These are phyloP conservation scores for Pectinophora gossypiella DNA, from an alignment of 1,140 invertebrate species.

Conservation along the genomic window DNA sequence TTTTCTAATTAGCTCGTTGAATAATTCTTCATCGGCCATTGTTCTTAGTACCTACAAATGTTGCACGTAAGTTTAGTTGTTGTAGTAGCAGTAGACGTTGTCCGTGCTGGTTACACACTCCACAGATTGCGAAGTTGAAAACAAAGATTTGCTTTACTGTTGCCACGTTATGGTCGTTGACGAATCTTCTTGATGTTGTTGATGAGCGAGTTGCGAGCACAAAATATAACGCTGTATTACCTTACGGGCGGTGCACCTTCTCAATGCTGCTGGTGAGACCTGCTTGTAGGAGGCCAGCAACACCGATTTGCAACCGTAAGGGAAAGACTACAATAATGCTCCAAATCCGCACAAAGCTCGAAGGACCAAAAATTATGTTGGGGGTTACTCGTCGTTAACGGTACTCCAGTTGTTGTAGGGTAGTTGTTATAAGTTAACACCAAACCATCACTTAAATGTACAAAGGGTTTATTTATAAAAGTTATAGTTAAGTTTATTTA, in stretches of 20 bases:
- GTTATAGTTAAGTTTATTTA: too few species aligned
- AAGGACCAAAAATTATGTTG: slow-evolving; percentile 2
- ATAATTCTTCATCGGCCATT: too few species aligned
- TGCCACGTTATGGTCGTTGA: not conserved
- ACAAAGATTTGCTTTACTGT: not conserved
- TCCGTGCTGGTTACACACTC: not conserved
- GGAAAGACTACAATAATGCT: not conserved
- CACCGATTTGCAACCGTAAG: not conserved
- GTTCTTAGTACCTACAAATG: too few species aligned
- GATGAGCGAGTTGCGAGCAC: not conserved
- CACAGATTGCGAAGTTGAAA: not conserved
- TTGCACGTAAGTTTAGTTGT: too few species aligned
- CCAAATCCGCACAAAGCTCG: not conserved
- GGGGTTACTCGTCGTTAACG: too few species aligned
- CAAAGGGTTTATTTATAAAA: too few species aligned
- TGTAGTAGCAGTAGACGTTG: not conserved
- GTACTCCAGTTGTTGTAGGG: too few species aligned
- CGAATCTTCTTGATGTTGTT: not conserved
- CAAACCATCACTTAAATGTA: too few species aligned
- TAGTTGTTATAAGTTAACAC: too few species aligned
- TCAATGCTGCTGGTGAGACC: not conserved
- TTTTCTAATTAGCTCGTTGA: too few species aligned
- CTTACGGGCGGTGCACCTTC: not conserved
- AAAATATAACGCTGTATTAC: too few species aligned
- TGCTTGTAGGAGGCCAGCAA: not conserved